phyloP scores from a whole-genome alignment of 2,113 vertebrate species.

The Laticauda laticaudata region DNA sequence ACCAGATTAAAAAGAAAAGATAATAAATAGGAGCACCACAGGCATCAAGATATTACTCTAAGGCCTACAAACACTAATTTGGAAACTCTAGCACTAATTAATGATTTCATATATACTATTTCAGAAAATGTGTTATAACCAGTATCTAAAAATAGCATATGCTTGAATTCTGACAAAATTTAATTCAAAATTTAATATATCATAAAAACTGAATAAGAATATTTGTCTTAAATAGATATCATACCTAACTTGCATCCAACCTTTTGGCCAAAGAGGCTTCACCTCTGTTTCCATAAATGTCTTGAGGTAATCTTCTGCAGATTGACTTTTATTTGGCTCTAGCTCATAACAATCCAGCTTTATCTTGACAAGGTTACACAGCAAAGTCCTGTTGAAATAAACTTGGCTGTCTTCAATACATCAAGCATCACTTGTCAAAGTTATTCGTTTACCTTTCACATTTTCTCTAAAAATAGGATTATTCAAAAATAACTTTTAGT shows the following conservation, averaged over 20 bases:
- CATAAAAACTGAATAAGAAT: background rate
- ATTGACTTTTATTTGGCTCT: constrained; percentile 89
- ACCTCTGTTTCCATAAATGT: constrained; percentile 98
- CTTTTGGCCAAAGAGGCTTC: constrained; percentile 97
- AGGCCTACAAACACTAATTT: background rate
- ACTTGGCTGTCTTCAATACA: background rate
- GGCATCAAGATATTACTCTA: background rate
- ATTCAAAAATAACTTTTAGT: background rate
- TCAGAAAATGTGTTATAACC: background rate
- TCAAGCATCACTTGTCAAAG: background rate
- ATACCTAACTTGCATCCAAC: constrained; percentile 98
- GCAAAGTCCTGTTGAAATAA: constrained; percentile 77
- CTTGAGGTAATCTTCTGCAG: constrained; percentile 97
- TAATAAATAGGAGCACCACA: background rate
- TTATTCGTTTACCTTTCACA: background rate
- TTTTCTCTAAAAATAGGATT: background rate
- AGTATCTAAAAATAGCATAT: background rate
- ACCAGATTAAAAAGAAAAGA: background rate
- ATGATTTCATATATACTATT: background rate
- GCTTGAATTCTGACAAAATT: background rate
- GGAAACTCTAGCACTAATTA: background rate
- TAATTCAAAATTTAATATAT: background rate
- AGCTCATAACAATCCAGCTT: constrained; percentile 96
- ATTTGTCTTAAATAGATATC: constrained; percentile 3
- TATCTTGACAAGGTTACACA: constrained; percentile 94